Base-by-base conservation (phyloP, 2,888 invertebrate genomes). In the Lydus trimaculatus region DNA sequence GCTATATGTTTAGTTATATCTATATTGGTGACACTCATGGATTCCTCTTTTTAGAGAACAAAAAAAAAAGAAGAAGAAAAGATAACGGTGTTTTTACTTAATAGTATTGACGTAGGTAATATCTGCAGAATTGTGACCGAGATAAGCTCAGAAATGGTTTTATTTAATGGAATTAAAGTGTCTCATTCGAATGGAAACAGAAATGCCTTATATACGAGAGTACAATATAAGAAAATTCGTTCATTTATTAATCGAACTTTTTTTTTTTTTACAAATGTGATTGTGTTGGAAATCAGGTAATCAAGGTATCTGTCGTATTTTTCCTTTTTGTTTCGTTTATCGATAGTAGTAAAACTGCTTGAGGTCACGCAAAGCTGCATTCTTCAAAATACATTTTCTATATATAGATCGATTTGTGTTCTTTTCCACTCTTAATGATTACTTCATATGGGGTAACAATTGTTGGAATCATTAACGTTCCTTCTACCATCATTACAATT, bases 381-480 rank as follows among this genome's bases (percentile, higher is more conserved):
- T 69, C 66, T 33, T 61, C 33, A 31, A 58, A 63, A 52, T 28
- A 52, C 25, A 69, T 72, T 72, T 69, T 65, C 73, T 72, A 64
- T 73, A 70, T 72, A 52, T 23, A 52, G 23, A 52, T 52, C 20
- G 52, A 52, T 52, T 64, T 70, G 67, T 69, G 65, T 72, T 72
- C 70, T 70, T 70, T 70, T 70, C 70, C 68, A 71, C 36, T 66
- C 66, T 1, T 8, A 48, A 48, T 48, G 17, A 48, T 48, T 20
- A 5, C 43, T 48, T 48, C 20, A 48, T 48, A 48, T 39, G 5
- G n/a, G n/a, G n/a, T n/a, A n/a, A n/a, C n/a, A n/a, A n/a, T n/a
- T 73, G 68, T 70, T 68, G 67, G 64, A 63, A 65, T 68, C 66
- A 65, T 70, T 70, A 59, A 31, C 63, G 67, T 56, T 64, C 33